phyloP scores from a whole-genome alignment of 53 echinoderm and acorn worm genomes.

The Holothuria scabra region DNA sequence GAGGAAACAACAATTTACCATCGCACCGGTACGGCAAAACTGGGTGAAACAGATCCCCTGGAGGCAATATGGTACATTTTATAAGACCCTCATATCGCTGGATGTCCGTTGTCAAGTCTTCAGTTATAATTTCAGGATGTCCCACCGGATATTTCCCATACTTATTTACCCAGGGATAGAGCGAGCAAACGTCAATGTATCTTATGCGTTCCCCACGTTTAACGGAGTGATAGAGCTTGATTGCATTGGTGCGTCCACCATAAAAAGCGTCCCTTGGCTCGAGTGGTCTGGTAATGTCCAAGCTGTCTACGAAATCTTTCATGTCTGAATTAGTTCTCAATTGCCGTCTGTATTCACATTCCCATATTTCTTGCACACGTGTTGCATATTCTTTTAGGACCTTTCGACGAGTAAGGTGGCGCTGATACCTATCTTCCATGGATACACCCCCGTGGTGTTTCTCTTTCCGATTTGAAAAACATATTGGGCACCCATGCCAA shows the following conservation, averaged over 20 bases:
- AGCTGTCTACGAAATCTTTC: constrained; percentile 12
- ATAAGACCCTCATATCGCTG: constrained; percentile 58
- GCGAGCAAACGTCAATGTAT: constrained; percentile 61
- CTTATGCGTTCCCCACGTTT: constrained; percentile 15
- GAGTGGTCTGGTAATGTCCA: constrained; percentile 27
- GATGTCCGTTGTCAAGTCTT: constrained; percentile 48
- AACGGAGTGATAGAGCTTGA: constrained; percentile 26
- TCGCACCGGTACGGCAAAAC: constrained; percentile 54
- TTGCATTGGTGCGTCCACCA: constrained; percentile 58
- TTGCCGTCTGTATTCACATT: constrained; percentile 44
- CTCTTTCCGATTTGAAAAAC: neutral
- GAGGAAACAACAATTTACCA: constrained; percentile 62
- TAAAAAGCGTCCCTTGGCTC: constrained; percentile 60
- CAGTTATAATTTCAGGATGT: constrained; percentile 47
- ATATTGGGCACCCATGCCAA: constrained; percentile 45
- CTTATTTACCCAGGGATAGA: constrained; percentile 70
- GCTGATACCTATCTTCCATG: no score
- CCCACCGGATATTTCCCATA: constrained; percentile 60
- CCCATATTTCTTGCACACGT: constrained; percentile 58
- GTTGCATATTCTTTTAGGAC: no score
- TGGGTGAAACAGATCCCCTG: constrained; percentile 56
- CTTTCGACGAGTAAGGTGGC: no score
- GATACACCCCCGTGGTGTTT: neutral
- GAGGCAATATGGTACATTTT: constrained; percentile 61
- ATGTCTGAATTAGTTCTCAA: neutral